These are phyloP conservation scores for Eucera pruinosa DNA, from an alignment of 2,888 invertebrate genomes.

Conservation along the genomic window DNA sequence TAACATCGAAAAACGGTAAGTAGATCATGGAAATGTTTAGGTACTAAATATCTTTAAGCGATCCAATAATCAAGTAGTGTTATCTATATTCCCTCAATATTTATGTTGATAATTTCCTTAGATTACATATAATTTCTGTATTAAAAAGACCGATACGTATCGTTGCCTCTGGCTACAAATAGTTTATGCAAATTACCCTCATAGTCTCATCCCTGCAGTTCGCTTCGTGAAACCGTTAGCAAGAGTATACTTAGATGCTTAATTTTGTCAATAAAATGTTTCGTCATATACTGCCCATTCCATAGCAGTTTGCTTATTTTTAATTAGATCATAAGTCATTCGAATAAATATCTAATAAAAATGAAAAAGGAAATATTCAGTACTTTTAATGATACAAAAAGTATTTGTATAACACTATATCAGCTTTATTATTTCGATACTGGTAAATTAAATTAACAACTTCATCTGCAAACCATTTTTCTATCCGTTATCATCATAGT, in stretches of 20 bases:
- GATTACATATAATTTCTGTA: constrained; percentile 58
- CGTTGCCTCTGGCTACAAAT: constrained; percentile 40
- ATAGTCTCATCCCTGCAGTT: constrained; percentile 34
- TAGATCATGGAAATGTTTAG: constrained; percentile 10
- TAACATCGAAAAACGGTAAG: too few species aligned
- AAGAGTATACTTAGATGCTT: neutral
- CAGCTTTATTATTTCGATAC: too few species aligned
- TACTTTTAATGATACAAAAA: neutral
- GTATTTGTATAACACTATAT: too few species aligned
- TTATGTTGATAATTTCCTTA: constrained; percentile 40
- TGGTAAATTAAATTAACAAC: too few species aligned
- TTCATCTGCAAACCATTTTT: too few species aligned
- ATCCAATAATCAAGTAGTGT: constrained; percentile 25
- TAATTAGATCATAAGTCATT: neutral
- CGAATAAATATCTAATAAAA: neutral
- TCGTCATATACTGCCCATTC: neutral
- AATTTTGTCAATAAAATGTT: neutral
- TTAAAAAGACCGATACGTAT: constrained; percentile 53
- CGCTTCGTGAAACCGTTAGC: constrained; percentile 6
- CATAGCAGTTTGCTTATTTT: neutral
- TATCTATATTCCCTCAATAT: constrained; percentile 44
- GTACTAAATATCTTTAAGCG: constrained; percentile 18
- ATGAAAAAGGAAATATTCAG: neutral
- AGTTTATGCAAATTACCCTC: constrained; percentile 59
- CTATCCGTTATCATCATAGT: too few species aligned